phyloP scores from a whole-genome alignment of 2,113 vertebrate genomes.

The Prunella fulvescens region DNA sequence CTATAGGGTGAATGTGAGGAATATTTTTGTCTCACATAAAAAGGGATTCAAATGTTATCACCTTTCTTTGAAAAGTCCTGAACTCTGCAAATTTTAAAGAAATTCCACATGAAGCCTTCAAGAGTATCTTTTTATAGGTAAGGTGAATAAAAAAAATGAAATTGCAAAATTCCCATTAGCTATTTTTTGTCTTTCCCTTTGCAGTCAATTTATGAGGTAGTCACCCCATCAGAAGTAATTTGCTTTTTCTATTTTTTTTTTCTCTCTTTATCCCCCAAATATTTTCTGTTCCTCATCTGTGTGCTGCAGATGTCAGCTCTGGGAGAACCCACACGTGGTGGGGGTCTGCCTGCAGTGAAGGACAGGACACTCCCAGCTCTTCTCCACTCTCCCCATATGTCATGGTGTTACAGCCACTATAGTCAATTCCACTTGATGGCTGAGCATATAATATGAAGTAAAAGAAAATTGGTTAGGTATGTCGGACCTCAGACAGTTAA shows the following conservation, averaged over 20 bases:
- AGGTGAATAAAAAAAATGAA: not conserved
- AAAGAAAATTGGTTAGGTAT: slow-evolving; percentile 64
- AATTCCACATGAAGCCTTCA: not conserved
- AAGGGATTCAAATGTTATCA: not conserved
- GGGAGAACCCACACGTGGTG: not conserved
- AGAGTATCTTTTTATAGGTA: not conserved
- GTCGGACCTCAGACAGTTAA: slow-evolving; percentile 43
- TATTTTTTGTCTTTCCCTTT: slow-evolving; percentile 11
- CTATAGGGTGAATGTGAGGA: not conserved
- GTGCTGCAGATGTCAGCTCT: slow-evolving; percentile 38
- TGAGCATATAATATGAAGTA: slow-evolving; percentile 50
- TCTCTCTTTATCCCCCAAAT: not conserved
- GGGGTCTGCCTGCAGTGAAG: not conserved
- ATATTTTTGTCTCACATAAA: not conserved
- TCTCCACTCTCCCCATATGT: slow-evolving; percentile 14
- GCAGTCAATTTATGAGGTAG: not conserved
- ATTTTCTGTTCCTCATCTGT: not conserved
- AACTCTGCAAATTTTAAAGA: not conserved
- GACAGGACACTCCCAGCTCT: not conserved
- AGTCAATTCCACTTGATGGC: slow-evolving; percentile 58
- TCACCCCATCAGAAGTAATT: not conserved
- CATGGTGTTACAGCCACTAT: slow-evolving; percentile 38
- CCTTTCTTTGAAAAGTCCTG: not conserved
- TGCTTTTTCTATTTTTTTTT: not conserved
- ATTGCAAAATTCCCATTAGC: not conserved